A percentile compares a stretch with the other conserved stretches of the same genome.
Conservation (phyloP, 2,113 vertebrate genomes). For the Mola mola region DNA sequence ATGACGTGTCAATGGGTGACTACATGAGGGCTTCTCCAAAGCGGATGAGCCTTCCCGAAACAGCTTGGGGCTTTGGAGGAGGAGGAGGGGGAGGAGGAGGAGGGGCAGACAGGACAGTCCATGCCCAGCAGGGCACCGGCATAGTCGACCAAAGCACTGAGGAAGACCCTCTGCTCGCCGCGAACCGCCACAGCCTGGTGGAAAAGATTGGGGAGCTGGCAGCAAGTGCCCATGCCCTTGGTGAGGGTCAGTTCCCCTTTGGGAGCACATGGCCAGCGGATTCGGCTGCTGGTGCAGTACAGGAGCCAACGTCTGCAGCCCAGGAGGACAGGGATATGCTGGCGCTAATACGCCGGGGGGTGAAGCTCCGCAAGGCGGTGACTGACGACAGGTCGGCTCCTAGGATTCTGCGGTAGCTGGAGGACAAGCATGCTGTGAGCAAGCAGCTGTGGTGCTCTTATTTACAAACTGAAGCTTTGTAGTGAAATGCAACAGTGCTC, state of each 20-base stretch:
- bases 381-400: conserved; percentile 96
- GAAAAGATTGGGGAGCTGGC: conserved; percentile 98
- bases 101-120: conserved; percentile 77
- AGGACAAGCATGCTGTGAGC: conserved; percentile 19
- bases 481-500: conserved; percentile 43
- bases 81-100: conserved; percentile 73
- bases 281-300: conserved; percentile 48
- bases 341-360: conserved; percentile 93
- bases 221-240: conserved; percentile 91
- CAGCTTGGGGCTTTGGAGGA: conserved; percentile 83
- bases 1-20: conserved; percentile 82
- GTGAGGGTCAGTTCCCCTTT: conserved; percentile 94
- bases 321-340: conserved; percentile 89
- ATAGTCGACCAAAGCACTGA: conserved; percentile 69
- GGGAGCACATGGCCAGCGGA: conserved; percentile 65
- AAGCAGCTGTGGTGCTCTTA: conserved; percentile 25
- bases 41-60: conserved; percentile 91
- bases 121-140: conserved; percentile 71
- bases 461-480: conserved; percentile 51
- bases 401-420: conserved; percentile 87
- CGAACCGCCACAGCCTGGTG: conserved; percentile 96
- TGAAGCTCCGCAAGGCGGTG: conserved; percentile 91
- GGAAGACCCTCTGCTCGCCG: conserved; percentile 90
- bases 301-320: conserved; percentile 52
- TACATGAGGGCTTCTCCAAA: conserved; percentile 91